Base-by-base conservation (phyloP, 1,140 invertebrate species). In the Xylocopa sonorina region DNA sequence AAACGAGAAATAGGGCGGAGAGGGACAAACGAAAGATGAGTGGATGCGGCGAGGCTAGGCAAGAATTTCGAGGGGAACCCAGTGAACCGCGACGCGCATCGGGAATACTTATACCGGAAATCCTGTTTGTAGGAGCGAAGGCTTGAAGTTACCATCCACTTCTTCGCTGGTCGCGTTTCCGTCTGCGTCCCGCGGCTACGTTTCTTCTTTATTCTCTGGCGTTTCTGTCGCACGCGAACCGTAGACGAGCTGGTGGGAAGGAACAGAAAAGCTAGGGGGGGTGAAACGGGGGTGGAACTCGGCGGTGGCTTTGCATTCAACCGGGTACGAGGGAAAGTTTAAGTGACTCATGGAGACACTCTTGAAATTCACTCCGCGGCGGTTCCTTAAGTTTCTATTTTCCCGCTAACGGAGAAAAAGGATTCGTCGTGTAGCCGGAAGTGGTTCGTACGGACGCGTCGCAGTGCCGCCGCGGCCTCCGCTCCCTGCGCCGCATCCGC, bases 41-140 rank as follows among this genome's bases (percentile, higher is more conserved):
- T 14, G 6, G 50, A 32, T n/a, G 18, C 27, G 16, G 7, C n/a
- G 5, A 27, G n/a, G 27, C 29, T 9, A 29, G 27, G 38, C n/a
- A 18, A 60, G 53, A 57, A 51, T 68, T 66, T 67, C 81, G 60
- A 46, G 32, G 21, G 16, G 32, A 32, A 21, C 48, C 34, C 38
- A 38, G 69, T 57, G 43, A 53, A 43, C 12, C 71, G 38, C 53
- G 71, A 51, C 43, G 41, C 50, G 29, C 77, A 68, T 85, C 82
- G 74, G 46, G 64, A 62, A 78, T 74, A 60, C 82, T 84, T 81
- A 84, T 85, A 74, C 84, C 62, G 80, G 63, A 85, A 82, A 86
- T 86, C 81, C 66, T 78, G 67, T 86, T 80, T 68, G 53, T 53
- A 50, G 53, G 69, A 83, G 81, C 72, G 73, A 87, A 53, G 63